phyloP scores from a whole-genome alignment of 2,888 invertebrate genomes.

The Aricia artaxerxes region DNA sequence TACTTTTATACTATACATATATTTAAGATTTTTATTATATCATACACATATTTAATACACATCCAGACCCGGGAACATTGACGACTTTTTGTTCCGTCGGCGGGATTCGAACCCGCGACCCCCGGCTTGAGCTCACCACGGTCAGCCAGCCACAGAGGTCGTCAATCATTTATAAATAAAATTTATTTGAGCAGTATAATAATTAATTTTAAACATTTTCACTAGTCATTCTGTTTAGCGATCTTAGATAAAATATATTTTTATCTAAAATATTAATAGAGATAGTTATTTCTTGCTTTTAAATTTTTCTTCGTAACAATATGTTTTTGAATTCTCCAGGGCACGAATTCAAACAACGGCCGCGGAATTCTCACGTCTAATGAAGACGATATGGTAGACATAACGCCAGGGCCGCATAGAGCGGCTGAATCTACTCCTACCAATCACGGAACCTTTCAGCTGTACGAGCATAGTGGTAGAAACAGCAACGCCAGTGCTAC shows the following conservation, averaged over 20 bases:
- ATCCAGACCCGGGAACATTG: too few relatives aligned
- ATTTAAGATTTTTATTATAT: too few relatives aligned
- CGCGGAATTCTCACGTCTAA: constrained; percentile 51
- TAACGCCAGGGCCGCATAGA: constrained; percentile 59
- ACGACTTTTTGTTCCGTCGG: too few relatives aligned
- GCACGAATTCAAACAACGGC: constrained; percentile 52
- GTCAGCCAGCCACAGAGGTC: too few relatives aligned
- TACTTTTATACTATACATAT: too few relatives aligned
- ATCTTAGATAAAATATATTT: neutral
- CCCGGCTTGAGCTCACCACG: too few relatives aligned
- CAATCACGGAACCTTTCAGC: constrained; percentile 71
- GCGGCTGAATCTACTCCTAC: constrained; percentile 62
- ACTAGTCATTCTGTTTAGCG: neutral
- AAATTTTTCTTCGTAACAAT: neutral
- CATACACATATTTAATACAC: too few relatives aligned
- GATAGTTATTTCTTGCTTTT: neutral
- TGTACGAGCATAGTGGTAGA: constrained; percentile 64
- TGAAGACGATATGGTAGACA: constrained; percentile 70
- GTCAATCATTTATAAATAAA: neutral
- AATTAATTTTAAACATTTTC: neutral
- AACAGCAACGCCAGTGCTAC: constrained; percentile 57
- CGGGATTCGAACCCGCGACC: too few relatives aligned
- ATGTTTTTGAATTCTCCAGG: constrained; percentile 45
- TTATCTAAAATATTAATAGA: neutral
- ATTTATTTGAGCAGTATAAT: neutral